Conservation (phyloP, 2,797 vertebrate species). For the Artibeus jamaicensis region DNA sequence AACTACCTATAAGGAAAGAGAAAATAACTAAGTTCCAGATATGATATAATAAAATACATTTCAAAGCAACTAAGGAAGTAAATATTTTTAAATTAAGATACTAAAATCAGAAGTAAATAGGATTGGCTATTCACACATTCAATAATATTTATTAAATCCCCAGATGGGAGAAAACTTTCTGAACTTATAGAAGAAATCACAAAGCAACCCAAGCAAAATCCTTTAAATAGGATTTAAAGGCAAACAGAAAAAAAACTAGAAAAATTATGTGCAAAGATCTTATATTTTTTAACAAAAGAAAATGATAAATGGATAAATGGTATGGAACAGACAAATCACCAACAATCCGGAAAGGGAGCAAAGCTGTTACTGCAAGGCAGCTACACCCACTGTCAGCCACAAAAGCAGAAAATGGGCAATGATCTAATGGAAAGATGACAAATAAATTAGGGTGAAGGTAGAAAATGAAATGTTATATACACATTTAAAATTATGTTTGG, state of each 20-base stretch:
- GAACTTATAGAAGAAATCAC: not conserved
- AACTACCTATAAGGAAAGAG: not conserved
- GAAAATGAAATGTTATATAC: not conserved
- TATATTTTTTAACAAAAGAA: not conserved
- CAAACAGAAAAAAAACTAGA: not conserved
- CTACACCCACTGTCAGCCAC: not conserved
- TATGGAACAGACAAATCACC: not conserved
- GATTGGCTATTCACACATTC: not conserved
- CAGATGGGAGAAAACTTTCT: not conserved
- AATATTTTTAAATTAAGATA: not conserved
- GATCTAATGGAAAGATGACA: not conserved
- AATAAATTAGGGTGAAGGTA: not conserved
- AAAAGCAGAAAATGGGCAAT: not conserved
- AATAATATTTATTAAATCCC: not conserved
- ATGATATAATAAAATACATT: not conserved
- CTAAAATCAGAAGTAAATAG: not conserved
- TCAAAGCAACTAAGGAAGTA: not conserved
- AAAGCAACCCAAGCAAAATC: not conserved
- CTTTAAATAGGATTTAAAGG: conserved; percentile 13
- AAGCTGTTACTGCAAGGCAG: not conserved
- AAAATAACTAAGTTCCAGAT: not conserved
- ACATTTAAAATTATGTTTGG: not conserved
- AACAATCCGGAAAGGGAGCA: not conserved
- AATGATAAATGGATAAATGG: not conserved
- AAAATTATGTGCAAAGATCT: not conserved